Percentiles rank a stretch among this genome's conserved stretches.
Evolutionary conservation across 2,888 invertebrate species (phyloP).

Genomic region (Lithodes maja): DNA sequence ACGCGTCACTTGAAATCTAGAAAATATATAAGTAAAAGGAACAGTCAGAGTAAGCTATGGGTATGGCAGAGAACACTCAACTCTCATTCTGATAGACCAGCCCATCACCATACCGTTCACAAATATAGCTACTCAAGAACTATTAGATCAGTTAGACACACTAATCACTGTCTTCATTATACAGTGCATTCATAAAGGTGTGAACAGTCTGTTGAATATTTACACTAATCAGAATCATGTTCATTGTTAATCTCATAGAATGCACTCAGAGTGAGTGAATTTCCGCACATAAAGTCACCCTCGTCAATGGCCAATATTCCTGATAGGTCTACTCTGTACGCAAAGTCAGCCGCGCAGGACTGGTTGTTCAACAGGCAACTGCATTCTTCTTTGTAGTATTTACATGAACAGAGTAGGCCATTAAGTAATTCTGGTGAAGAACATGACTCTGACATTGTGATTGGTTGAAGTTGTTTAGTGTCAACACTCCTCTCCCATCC

Average conservation of each 20-base stretch:
- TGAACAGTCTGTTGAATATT: no score
- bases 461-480: constrained; percentile 13
- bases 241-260: background rate
- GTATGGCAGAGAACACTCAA: no score
- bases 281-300: background rate
- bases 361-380: background rate
- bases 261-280: background rate
- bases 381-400: background rate
- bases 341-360: background rate
- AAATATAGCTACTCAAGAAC: no score
- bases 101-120: no score
- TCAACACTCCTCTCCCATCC: background rate
- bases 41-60: no score
- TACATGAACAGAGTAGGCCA: background rate
- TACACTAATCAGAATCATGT: no score
- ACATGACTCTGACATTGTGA: constrained; percentile 3
- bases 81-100: no score
- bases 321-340: background rate
- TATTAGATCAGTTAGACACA: no score
- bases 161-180: no score
- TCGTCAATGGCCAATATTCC: background rate
- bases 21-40: no score
- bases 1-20: no score
- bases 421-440: constrained; percentile 15
- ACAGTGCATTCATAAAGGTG: no score